Base-by-base conservation (phyloP, 2,888 invertebrate species). In the Brachylomia viminalis region DNA sequence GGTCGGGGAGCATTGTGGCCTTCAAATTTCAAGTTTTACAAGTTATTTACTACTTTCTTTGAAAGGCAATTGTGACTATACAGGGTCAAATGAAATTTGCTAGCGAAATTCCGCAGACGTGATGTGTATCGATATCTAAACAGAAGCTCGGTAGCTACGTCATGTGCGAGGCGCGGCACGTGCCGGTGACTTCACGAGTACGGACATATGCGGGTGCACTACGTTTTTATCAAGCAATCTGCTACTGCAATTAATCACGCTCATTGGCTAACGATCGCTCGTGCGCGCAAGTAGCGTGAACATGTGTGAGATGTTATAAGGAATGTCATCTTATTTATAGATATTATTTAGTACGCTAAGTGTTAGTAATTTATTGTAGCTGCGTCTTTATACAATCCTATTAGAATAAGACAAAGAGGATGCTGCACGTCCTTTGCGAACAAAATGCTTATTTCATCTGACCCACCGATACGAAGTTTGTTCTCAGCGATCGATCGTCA, bases 181-280 rank as follows among this genome's bases (percentile, higher is more conserved):
- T 69, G 84, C 66, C 27, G 38, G n/a, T n/a, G n/a, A n/a, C n/a
- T n/a, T n/a, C n/a, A n/a, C n/a, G n/a, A n/a, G n/a, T n/a, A n/a
- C n/a, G n/a, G n/a, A n/a, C n/a, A n/a, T n/a, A n/a, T n/a, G n/a
- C n/a, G n/a, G n/a, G n/a, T n/a, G n/a, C n/a, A n/a, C n/a, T n/a
- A n/a, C n/a, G n/a, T n/a, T n/a, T n/a, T n/a, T n/a, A n/a, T n/a
- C n/a, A n/a, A n/a, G n/a, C n/a, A n/a, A n/a, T n/a, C n/a, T n/a
- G n/a, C n/a, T n/a, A n/a, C n/a, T n/a, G 42, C 56, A 45, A 68
- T 68, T 83, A 49, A 68, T 78, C 49, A 69, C 71, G 38, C 71
- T 38, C 78, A 59, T 54, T 33, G 58, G 33, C 23, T 59, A 65
- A 73, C 52, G 52, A 67, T 71, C 23, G 49, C 30, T n/a, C 62